Evolutionary conservation across 2,113 vertebrate species (phyloP), one percentile per base, ranked within the genome.

Genomic region (Cyanistes caeruleus): DNA sequence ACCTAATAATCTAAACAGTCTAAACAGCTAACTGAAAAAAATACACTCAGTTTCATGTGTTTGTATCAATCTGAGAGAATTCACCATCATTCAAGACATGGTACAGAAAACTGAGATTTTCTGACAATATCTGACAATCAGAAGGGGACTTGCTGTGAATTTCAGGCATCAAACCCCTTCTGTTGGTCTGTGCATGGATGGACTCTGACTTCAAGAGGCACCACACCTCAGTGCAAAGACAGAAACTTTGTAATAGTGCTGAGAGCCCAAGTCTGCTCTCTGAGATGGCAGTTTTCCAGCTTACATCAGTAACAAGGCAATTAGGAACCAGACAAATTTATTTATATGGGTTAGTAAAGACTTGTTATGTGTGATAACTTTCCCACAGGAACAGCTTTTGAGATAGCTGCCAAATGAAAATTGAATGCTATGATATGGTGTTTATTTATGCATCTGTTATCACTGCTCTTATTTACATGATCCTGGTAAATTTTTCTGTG

Each of bases 371-470:
- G 90, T 83, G 85, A 69, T 88, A 92, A 85, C 68, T 93, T 86
- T 84, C 79, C 88, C 89, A 86, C 33, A 92, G 73, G 86, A 94
- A 77, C 72, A 96, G 90, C 75, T 93, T 94, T 87, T 59, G 68
- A 94, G 75, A 86, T 59, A 80, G 79, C 51, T 96, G 92, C 90
- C 92, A 95, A 95, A 90, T 43, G 85, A 90, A 96, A 95, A 95
- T 48, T 48, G 67, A 93, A 74, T 77, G 83, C 30, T 13, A 24
- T 44, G 86, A 74, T 67, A 80, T 12, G 13, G 1, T 90, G 55
- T 93, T 93, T 96, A 74, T 95, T 94, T 96, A 95, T 93, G 79
- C 96, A 90, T 95, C 90, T 95, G 79, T 90, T 96, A 69, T 84
- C 86, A 59, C 85, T 84, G 68, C 68, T 92, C 92, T 88, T 97